These are phyloP conservation scores for Lochmaea capreae DNA, from an alignment of 2,888 invertebrate genomes.

Conservation along the genomic window DNA sequence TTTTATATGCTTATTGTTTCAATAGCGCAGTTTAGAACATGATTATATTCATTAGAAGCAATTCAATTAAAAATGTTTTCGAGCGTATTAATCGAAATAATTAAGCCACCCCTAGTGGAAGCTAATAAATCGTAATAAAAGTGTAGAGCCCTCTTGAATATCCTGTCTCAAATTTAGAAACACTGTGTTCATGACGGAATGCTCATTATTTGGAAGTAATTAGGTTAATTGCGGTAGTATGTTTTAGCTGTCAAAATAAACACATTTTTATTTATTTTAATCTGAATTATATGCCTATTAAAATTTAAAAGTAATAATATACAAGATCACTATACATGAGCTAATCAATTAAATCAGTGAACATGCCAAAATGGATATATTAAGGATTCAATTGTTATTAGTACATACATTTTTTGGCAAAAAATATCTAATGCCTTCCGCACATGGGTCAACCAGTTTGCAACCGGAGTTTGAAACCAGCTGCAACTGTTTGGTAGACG, in stretches of 20 bases:
- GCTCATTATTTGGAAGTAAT: slow-evolving; percentile 37
- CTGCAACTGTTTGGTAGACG: too few relatives aligned
- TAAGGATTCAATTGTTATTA: too few relatives aligned
- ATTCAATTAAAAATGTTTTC: slow-evolving; percentile 58
- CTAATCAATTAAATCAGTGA: too few relatives aligned
- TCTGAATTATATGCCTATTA: slow-evolving; percentile 6
- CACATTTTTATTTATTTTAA: slow-evolving; percentile 5
- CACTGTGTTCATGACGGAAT: slow-evolving; percentile 39
- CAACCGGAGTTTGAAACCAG: too few relatives aligned
- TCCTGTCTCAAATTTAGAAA: slow-evolving; percentile 28
- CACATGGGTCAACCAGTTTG: too few relatives aligned
- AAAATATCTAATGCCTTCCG: too few relatives aligned
- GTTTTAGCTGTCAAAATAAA: slow-evolving; percentile 20
- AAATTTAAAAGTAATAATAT: neutral
- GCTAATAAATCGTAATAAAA: slow-evolving; percentile 43
- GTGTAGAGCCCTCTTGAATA: slow-evolving; percentile 38
- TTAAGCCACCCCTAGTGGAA: slow-evolving; percentile 44
- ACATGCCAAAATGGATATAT: too few relatives aligned
- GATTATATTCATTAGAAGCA: slow-evolving; percentile 57
- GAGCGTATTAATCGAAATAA: slow-evolving; percentile 48
- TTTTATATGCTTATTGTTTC: slow-evolving; percentile 57
- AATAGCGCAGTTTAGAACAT: slow-evolving; percentile 57
- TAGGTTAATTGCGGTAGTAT: slow-evolving; percentile 25
- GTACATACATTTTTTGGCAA: too few relatives aligned
- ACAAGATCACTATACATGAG: too few relatives aligned